Evolutionary conservation across 2,797 vertebrate genomes (phyloP).

Genomic region (Melopsittacus undulatus): DNA sequence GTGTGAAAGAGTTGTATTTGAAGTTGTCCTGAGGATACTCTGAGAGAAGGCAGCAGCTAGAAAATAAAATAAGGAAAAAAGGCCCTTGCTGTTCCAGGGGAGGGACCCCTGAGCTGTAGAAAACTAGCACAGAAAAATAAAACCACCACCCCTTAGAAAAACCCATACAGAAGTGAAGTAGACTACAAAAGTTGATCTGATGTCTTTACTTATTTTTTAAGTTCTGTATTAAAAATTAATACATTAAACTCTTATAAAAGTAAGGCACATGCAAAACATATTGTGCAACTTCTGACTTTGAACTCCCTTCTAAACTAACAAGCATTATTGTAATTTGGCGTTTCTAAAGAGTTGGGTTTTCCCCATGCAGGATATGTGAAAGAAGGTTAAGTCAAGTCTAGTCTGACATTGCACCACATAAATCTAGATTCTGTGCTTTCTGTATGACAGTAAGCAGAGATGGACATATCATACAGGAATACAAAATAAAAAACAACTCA

Average conservation of each 20-base stretch:
- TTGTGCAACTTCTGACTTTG: constrained; percentile 65
- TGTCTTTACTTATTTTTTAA: constrained; percentile 61
- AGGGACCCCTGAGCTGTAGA: fast-evolving
- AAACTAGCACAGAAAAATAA: not conserved
- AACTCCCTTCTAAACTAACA: constrained; percentile 43
- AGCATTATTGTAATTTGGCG: constrained; percentile 55
- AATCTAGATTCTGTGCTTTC: constrained; percentile 25
- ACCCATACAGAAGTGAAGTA: not conserved
- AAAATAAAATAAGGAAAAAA: not conserved
- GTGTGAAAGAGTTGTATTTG: not conserved
- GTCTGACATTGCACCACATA: constrained; percentile 27
- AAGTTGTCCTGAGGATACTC: not conserved
- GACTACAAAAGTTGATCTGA: not conserved
- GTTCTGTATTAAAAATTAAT: constrained; percentile 61
- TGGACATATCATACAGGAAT: not conserved
- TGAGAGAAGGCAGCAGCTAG: not conserved
- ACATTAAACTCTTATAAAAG: constrained; percentile 69
- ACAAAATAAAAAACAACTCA: constrained; percentile 2
- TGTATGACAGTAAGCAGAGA: constrained; percentile 3
- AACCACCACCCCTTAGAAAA: not conserved
- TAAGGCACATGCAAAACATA: constrained; percentile 78
- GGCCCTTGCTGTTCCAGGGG: not conserved
- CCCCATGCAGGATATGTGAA: constrained; percentile 62
- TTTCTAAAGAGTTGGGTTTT: constrained; percentile 44
- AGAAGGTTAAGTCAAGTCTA: not conserved